A percentile compares a stretch with the other conserved stretches of the same genome.
phyloP scores from a whole-genome alignment of 2,888 invertebrate genomes.

The Matsumyia berberina region DNA sequence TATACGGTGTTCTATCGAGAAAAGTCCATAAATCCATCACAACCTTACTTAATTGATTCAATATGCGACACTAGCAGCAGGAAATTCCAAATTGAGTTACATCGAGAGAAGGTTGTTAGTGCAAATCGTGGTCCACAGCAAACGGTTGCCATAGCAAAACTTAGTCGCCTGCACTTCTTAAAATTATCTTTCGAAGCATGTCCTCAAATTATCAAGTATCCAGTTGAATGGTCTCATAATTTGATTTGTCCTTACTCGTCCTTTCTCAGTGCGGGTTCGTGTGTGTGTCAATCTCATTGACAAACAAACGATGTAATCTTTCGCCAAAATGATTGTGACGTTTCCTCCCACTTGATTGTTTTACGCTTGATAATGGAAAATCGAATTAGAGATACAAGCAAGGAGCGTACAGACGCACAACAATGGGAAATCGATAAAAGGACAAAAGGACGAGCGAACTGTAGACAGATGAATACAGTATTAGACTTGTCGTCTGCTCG shows the following conservation, averaged over 20 bases:
- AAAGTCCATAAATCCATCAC: too few species aligned
- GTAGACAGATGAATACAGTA: not conserved
- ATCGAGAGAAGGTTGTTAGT: too few species aligned
- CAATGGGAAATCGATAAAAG: not conserved
- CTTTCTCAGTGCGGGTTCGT: not conserved
- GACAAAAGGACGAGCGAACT: constrained; percentile 3
- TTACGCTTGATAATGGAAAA: not conserved
- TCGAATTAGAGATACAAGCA: not conserved
- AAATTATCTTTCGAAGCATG: not conserved
- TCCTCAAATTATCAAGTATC: not conserved
- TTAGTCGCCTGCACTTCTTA: too few species aligned
- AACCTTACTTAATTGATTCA: too few species aligned
- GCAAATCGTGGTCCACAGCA: too few species aligned
- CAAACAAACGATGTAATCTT: constrained; percentile 10
- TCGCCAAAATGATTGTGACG: constrained; percentile 2
- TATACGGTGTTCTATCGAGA: too few species aligned
- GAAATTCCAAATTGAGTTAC: too few species aligned
- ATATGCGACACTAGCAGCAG: too few species aligned
- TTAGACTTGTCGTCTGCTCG: not conserved
- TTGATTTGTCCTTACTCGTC: too few species aligned
- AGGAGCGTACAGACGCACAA: not conserved
- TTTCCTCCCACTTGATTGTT: constrained; percentile 11
- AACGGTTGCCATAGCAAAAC: too few species aligned
- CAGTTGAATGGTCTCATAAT: not conserved
- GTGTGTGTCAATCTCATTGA: constrained; percentile 5